Evolutionary conservation across 2,113 vertebrate species (phyloP), one percentile per base, ranked within the genome.

Genomic region (Rhinopomastus cyanomelas): DNA sequence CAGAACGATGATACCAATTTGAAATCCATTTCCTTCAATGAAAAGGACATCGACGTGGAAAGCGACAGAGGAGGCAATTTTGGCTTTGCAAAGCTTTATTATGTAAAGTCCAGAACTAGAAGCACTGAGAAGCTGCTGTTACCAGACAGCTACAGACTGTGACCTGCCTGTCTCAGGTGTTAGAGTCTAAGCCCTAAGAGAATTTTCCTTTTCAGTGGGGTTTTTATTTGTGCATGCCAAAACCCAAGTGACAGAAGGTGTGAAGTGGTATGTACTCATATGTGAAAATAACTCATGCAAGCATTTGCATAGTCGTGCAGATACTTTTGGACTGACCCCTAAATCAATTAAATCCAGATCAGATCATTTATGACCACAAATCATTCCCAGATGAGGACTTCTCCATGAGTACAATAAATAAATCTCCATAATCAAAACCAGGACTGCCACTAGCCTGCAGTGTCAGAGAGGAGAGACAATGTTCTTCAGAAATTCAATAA

Each of bases 361-460:
- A 44, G 42, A 62, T 69, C 56, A 71, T 90, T 94, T 39, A 34
- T 62, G 62, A 75, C 48, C 59, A 77, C 72, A 90, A 67, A 96
- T 89, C 18, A 8, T 77, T 89, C 53, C 73, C 84, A 36, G 39
- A 90, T 92, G 85, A 91, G 85, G 60, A 49, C 30, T 91, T 90
- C 29, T 86, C 37, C 26, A 3, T 57, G 16, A 76, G 37, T 23
- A 62, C 0, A 0, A 78, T 64, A 87, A 66, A 90, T 90, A 72
- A 85, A 73, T 77, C 79, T 87, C 25, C 8, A 7, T 93, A 93
- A 95, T 79, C 23, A 87, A 95, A 90, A 18, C 52, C 89, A 84
- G 88, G 17, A 59, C 44, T 72, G 84, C 52, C 65, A 32, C 49
- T 61, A 68, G 56, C 73, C 53, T 85, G 68, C 77, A 80, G 39